Base-by-base conservation (phyloP, 2,888 invertebrate species). In the Blomia tropicalis region DNA sequence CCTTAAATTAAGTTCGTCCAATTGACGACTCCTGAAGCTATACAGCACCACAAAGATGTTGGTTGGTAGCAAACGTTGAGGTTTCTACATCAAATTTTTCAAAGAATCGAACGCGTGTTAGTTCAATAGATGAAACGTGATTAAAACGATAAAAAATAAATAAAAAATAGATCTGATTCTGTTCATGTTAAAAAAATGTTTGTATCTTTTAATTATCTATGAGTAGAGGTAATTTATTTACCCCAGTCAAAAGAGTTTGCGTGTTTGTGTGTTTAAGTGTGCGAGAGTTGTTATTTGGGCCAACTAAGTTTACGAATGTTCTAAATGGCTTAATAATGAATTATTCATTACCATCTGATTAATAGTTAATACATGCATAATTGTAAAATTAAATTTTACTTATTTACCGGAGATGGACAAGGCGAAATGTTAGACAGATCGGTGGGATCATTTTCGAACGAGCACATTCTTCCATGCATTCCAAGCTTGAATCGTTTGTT, bases 41-140 rank as follows among this genome's bases (percentile, higher is more conserved):
- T 92, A 93, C 47, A 93, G 79, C 58, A 91, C 88, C 64, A 93
- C 92, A 76, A 91, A 93, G 36, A 91, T 78, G 73, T 91, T 91
- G 64, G 88, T 88, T 27, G 90, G 88, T 64, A 91, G 78, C 47
- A 90, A 78, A 58, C 87, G 81, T 74, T 87, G 86, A 62, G 85
- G 82, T 76, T 87, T 87, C 85, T 87, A 78, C n/a, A n/a, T n/a
- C n/a, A n/a, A n/a, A n/a, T 58, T 11, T 27, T 23, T 7, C 11
- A 7, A 5, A 53, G 25, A 19, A 22, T 5, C 36, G 51, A 25
- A n/a, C 14, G 7, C 7, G 51, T 7, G 51, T 22, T 41, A n/a
- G 41, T 41, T 17, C 14, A n/a, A 41, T 17, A 41, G 41, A n/a
- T 14, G 14, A 41, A 41, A 41, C 14, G n/a, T 17, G 41, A 17